Conservation (phyloP, 2,113 vertebrate genomes). For the Mola mola region DNA sequence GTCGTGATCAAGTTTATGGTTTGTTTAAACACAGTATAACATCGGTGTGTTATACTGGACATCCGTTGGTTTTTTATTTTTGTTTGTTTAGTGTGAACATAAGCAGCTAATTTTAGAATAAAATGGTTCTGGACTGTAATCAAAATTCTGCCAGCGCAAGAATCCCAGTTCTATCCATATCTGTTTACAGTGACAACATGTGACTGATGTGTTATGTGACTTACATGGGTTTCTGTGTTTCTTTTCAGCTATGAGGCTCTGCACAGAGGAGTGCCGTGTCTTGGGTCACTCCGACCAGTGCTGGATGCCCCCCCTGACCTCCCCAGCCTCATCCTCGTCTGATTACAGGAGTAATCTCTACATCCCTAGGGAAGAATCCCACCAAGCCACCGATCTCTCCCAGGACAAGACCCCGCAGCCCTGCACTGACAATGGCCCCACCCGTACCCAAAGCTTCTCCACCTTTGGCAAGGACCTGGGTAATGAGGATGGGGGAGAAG, state of each 20-base stretch:
- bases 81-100: too few relatives aligned
- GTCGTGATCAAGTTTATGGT: neutral
- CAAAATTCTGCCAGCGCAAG: too few relatives aligned
- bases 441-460: conserved; percentile 93
- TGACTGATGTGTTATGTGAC: conserved; percentile 5
- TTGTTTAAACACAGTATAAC: neutral
- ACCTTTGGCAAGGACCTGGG: conserved; percentile 92
- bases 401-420: conserved; percentile 88
- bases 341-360: conserved; percentile 97
- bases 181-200: neutral
- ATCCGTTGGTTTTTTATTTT: too few relatives aligned
- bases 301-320: conserved; percentile 94
- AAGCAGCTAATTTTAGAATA: too few relatives aligned
- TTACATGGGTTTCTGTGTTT: too few relatives aligned
- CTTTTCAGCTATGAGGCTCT: conserved; percentile 89
- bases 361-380: conserved; percentile 92
- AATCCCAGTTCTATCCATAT: neutral
- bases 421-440: conserved; percentile 63
- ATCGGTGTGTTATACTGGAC: too few relatives aligned
- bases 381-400: conserved; percentile 70
- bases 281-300: conserved; percentile 98
- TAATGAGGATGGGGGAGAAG: conserved; percentile 60
- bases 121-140: too few relatives aligned
- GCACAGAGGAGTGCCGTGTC: conserved; percentile 95
- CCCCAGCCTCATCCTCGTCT: conserved; percentile 85